These are phyloP conservation scores for Drosophila pegasa DNA, from an alignment of 2,888 invertebrate species.

Conservation along the genomic window DNA sequence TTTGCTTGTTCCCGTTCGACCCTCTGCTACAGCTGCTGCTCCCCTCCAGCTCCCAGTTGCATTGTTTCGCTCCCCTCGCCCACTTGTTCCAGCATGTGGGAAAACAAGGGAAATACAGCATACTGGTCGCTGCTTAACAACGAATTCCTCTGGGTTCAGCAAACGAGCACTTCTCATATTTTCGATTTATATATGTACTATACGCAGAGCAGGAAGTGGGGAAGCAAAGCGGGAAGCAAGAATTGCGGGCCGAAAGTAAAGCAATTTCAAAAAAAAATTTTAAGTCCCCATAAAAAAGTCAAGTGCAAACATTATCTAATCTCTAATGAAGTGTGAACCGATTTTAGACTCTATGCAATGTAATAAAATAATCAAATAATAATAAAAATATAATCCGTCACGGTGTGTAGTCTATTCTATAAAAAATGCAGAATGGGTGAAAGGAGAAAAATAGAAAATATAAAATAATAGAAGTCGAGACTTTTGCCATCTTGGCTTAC, in stretches of 20 bases:
- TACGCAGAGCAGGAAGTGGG: neutral
- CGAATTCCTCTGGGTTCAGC: slow-evolving; percentile 35
- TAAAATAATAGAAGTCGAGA: too few species aligned
- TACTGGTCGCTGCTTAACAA: slow-evolving; percentile 32
- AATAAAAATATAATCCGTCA: too few species aligned
- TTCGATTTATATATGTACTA: slow-evolving; percentile 33
- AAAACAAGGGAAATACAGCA: slow-evolving; percentile 4
- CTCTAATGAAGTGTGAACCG: neutral
- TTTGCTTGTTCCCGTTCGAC: slow-evolving; percentile 18
- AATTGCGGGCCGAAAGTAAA: neutral
- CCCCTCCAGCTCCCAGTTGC: slow-evolving; percentile 22
- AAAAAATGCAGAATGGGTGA: too few species aligned
- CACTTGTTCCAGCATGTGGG: slow-evolving; percentile 12
- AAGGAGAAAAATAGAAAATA: too few species aligned
- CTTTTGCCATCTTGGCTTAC: too few species aligned
- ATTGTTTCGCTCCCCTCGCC: slow-evolving; percentile 17
- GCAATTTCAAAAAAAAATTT: slow-evolving; percentile 8
- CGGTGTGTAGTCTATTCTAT: too few species aligned
- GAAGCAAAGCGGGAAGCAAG: neutral
- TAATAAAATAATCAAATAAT: neutral
- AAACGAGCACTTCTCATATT: slow-evolving; percentile 45
- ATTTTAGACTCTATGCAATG: neutral
- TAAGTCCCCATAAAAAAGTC: neutral
- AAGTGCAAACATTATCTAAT: slow-evolving; percentile 9
- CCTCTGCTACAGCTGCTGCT: neutral